These are phyloP conservation scores for Drosophila pandora DNA, from an alignment of 1,140 invertebrate genomes.

Conservation along the genomic window DNA sequence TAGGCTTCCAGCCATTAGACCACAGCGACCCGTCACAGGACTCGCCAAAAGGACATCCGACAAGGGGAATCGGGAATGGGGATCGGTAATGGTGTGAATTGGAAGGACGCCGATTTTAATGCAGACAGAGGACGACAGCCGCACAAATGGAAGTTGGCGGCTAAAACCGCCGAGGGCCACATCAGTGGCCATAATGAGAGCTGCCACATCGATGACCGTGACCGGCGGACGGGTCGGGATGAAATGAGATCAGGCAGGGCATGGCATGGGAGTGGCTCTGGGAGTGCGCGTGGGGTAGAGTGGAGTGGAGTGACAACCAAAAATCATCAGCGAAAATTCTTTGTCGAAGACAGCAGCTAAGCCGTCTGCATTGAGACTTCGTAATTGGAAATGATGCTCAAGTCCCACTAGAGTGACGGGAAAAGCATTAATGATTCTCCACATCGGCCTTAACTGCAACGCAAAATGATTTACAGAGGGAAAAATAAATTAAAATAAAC, in stretches of 20 bases:
- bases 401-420: conserved; percentile 61
- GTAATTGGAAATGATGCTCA: conserved; percentile 77
- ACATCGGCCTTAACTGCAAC: conserved; percentile 21
- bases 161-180: conserved; percentile 33
- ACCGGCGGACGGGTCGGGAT: conserved; percentile 13
- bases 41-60: conserved; percentile 12
- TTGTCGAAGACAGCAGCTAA: conserved; percentile 25
- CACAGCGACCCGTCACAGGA: conserved; percentile 15
- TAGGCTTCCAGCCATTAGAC: conserved; percentile 42
- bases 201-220: conserved; percentile 60
- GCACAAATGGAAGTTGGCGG: conserved; percentile 60
- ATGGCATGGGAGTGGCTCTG: neutral
- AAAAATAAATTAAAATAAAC: neutral
- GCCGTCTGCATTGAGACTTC: conserved; percentile 30
- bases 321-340: conserved; percentile 47
- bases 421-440: conserved; percentile 60
- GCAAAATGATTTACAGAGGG: conserved; percentile 12
- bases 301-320: conserved; percentile 19
- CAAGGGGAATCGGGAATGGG: conserved; percentile 29
- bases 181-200: conserved; percentile 52
- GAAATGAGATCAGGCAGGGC: conserved; percentile 15
- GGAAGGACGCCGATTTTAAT: conserved; percentile 58
- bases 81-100: conserved; percentile 34
- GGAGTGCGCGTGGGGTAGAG: neutral
- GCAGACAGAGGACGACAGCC: conserved; percentile 45